Evolutionary conservation across 1,140 invertebrate species (phyloP).

Genomic region (Platyscapa corneri): DNA sequence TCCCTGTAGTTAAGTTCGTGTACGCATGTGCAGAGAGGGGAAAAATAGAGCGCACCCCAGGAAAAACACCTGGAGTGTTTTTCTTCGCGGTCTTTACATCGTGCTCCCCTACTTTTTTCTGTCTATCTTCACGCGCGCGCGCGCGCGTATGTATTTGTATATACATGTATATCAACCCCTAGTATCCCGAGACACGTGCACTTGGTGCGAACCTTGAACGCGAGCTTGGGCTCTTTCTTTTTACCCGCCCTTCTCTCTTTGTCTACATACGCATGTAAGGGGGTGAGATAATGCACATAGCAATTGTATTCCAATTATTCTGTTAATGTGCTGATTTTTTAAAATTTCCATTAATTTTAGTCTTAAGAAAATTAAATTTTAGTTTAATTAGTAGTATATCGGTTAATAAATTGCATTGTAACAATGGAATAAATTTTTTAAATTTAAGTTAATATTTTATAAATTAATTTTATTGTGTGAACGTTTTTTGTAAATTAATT

Average conservation of each 20-base stretch:
- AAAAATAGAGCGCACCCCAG: background rate
- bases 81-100: slow-evolving; percentile 18
- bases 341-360: background rate
- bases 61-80: slow-evolving; percentile 41
- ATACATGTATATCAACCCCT: background rate
- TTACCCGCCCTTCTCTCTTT: background rate
- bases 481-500: too few species aligned
- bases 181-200: background rate
- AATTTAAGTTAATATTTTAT: too few species aligned
- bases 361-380: background rate
- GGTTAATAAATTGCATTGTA: too few species aligned
- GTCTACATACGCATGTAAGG: background rate
- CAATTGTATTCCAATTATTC: background rate
- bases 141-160: background rate
- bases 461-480: too few species aligned
- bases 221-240: background rate
- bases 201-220: slow-evolving; percentile 28
- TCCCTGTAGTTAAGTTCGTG: background rate
- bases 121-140: too few species aligned
- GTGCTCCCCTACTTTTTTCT: slow-evolving; percentile 9
- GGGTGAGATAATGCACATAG: background rate
- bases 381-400: background rate
- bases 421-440: too few species aligned
- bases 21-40: background rate
- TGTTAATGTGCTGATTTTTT: background rate